Conservation (phyloP, 2,888 invertebrate genomes). For the Pterostichus madidus region DNA sequence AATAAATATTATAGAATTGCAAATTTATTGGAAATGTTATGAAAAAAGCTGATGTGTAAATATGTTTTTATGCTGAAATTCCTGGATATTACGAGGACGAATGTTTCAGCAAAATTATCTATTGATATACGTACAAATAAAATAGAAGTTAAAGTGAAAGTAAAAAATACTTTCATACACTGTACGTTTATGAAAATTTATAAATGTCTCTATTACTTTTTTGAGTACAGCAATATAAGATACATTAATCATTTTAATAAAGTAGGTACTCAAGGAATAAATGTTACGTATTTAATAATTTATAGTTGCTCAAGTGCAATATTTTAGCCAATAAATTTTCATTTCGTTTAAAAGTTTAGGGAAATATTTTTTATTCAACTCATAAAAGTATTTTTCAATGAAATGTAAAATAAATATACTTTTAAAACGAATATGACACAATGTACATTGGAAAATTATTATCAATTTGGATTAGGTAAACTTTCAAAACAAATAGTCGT, state of each 20-base stretch:
- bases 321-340: background rate
- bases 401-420: background rate
- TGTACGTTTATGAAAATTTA: background rate
- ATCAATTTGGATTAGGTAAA: no score
- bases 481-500: no score
- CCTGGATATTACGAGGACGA: no score
- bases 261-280: background rate
- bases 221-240: background rate
- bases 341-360: background rate
- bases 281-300: background rate
- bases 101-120: no score
- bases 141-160: no score
- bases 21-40: no score
- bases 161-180: background rate
- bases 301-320: background rate
- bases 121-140: no score
- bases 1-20: no score
- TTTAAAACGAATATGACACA: background rate
- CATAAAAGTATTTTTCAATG: constrained; percentile 11
- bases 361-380: background rate
- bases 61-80: no score
- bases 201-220: background rate
- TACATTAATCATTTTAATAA: constrained; percentile 4
- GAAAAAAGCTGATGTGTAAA: no score
- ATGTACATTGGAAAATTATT: background rate